These are phyloP conservation scores for Drosophila paulistorum DNA, from an alignment of 1,140 invertebrate genomes.

Conservation along the genomic window DNA sequence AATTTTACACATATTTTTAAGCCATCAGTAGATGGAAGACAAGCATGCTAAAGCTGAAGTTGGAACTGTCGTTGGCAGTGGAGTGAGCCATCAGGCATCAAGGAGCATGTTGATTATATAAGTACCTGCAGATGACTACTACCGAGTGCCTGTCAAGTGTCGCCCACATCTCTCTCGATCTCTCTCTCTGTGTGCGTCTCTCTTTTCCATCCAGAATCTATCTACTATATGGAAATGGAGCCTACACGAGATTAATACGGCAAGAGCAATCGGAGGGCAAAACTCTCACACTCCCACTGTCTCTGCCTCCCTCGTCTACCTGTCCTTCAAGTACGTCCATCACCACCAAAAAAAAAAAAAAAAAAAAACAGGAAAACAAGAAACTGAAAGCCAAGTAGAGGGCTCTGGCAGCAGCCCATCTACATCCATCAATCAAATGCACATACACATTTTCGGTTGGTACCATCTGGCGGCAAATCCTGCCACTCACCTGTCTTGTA, in stretches of 20 bases:
- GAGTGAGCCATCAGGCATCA: slow-evolving; percentile 12
- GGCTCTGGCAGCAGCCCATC: slow-evolving; percentile 5
- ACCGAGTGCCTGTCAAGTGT: slow-evolving; percentile 64
- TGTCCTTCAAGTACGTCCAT: slow-evolving; percentile 23
- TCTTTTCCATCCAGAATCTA: too few species aligned
- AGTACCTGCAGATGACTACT: slow-evolving; percentile 62
- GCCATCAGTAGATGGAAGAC: slow-evolving; percentile 30
- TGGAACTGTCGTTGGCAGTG: background rate
- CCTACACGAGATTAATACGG: slow-evolving; percentile 65
- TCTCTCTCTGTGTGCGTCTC: background rate
- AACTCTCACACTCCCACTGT: slow-evolving; percentile 31
- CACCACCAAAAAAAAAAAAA: background rate
- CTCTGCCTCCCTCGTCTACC: background rate
- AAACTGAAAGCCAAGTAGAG: slow-evolving; percentile 20
- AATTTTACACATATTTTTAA: slow-evolving; percentile 67
- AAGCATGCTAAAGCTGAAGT: background rate
- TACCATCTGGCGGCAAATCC: slow-evolving; percentile 43
- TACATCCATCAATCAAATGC: slow-evolving; percentile 56
- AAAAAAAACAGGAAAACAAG: slow-evolving; percentile 26
- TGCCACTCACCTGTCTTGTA: slow-evolving; percentile 82
- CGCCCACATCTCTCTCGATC: slow-evolving; percentile 24
- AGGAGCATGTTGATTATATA: slow-evolving; percentile 62
- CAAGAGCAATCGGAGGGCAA: slow-evolving; percentile 42
- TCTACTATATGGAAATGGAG: background rate
- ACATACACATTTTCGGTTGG: slow-evolving; percentile 40